A percentile compares a stretch with the other conserved stretches of the same genome.
These are phyloP conservation scores for Microplitis demolitor DNA, from an alignment of 1,140 invertebrate genomes.

Conservation along the genomic window DNA sequence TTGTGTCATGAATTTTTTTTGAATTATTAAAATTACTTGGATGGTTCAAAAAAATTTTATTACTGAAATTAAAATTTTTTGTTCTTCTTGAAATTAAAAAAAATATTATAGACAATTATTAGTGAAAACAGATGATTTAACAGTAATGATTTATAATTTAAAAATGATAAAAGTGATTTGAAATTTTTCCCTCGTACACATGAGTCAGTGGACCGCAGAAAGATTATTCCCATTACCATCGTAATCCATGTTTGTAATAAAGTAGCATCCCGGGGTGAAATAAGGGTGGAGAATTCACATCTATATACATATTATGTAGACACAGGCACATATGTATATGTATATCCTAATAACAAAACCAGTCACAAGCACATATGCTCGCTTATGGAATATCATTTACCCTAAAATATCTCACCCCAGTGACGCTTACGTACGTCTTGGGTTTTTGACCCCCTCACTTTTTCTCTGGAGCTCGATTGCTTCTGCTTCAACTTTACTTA, in stretches of 20 bases:
- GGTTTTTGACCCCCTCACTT: slow-evolving; percentile 1
- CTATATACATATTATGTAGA: background rate
- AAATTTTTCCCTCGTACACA: background rate
- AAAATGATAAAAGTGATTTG: background rate
- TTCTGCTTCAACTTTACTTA: background rate
- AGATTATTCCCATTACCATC: slow-evolving; percentile 55
- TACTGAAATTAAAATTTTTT: too few species aligned
- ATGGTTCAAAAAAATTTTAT: too few species aligned
- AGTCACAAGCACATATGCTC: slow-evolving; percentile 58
- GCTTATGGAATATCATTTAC: slow-evolving; percentile 60
- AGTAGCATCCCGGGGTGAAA: slow-evolving; percentile 52
- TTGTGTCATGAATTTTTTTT: too few species aligned
- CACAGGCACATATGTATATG: too few species aligned
- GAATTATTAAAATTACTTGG: too few species aligned
- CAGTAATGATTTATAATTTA: background rate
- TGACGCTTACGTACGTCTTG: slow-evolving; percentile 32
- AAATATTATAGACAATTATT: too few species aligned
- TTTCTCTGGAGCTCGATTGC: slow-evolving; percentile 10
- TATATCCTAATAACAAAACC: slow-evolving; percentile 25
- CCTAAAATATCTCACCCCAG: slow-evolving; percentile 44
- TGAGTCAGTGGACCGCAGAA: slow-evolving; percentile 34
- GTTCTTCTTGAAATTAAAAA: too few species aligned
- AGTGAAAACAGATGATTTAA: background rate
- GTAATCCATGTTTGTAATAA: slow-evolving; percentile 64
- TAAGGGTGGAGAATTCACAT: slow-evolving; percentile 23